Conservation (phyloP, 1,140 invertebrate species). For the Drosophila asahinai region DNA sequence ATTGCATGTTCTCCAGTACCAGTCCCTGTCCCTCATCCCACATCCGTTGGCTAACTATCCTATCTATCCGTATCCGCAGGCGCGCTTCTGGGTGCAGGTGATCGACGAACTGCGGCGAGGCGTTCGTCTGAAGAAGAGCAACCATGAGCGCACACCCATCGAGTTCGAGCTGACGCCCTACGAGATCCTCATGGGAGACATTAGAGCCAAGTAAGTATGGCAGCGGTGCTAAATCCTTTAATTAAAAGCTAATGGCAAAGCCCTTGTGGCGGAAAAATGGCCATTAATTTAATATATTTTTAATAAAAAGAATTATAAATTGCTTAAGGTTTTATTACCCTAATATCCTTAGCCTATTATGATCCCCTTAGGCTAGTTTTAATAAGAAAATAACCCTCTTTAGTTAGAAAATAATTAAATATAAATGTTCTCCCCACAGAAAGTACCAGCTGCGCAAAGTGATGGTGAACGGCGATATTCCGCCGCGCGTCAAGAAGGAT, state of each 20-base stretch:
- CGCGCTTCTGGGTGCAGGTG: conserved; percentile 98
- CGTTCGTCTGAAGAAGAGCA: conserved; percentile 96
- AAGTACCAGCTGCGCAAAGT: conserved; percentile 92
- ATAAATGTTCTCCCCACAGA: conserved; percentile 59
- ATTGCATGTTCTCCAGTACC: conserved; percentile 12
- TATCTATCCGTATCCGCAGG: conserved; percentile 86
- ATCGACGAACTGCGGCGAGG: conserved; percentile 93
- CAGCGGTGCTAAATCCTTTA: neutral
- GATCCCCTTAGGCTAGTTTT: neutral
- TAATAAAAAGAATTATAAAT: neutral
- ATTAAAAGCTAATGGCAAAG: neutral
- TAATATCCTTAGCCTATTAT: neutral
- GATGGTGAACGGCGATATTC: conserved; percentile 93
- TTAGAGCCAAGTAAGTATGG: conserved; percentile 90
- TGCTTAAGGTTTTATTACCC: neutral
- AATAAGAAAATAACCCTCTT: too few species aligned
- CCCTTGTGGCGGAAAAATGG: neutral
- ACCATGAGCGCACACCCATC: conserved; percentile 89
- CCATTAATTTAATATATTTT: neutral
- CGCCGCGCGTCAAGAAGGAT: conserved; percentile 94
- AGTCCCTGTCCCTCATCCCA: neutral
- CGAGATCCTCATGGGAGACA: conserved; percentile 98
- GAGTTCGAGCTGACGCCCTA: conserved; percentile 99
- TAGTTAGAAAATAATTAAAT: neutral
- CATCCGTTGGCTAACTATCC: conserved; percentile 4